Evolutionary conservation across 2,113 vertebrate species (phyloP).

Genomic region (Plectropomus leopardus): DNA sequence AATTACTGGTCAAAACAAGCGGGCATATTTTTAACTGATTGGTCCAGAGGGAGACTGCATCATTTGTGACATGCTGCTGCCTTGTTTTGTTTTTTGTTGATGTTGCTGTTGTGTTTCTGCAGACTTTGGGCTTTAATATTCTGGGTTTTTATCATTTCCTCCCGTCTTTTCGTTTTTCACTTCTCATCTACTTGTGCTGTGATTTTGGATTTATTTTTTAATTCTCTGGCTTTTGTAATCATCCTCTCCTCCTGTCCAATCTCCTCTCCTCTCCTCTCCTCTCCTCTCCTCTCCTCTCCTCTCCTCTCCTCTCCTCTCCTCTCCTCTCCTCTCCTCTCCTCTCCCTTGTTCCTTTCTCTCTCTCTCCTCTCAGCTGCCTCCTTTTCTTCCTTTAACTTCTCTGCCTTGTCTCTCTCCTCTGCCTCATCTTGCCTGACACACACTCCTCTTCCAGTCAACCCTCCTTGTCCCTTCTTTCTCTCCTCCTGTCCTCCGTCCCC

Average conservation of each 20-base stretch:
- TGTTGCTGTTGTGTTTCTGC: constrained; percentile 18
- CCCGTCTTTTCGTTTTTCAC: background rate
- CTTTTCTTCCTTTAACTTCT: constrained; percentile 58
- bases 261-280: background rate
- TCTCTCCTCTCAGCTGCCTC: constrained; percentile 13
- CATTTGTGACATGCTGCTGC: constrained; percentile 29
- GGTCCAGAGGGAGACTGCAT: constrained; percentile 41
- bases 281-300: background rate
- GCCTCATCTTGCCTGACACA: constrained; percentile 31
- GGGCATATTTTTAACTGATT: constrained; percentile 55
- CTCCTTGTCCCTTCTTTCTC: constrained; percentile 38
- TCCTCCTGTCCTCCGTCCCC: constrained; percentile 45
- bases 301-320: constrained; percentile 8
- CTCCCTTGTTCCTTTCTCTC: too few relatives aligned
- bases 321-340: constrained; percentile 1
- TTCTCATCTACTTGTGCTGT: background rate
- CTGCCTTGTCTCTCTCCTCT: constrained; percentile 30
- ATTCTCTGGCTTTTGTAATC: background rate
- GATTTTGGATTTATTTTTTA: background rate
- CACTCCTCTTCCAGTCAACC: constrained; percentile 32
- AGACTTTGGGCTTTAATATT: background rate
- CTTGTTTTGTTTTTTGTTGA: constrained; percentile 37
- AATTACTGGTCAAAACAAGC: constrained; percentile 54
- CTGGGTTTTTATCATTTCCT: background rate
- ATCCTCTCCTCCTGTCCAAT: too few relatives aligned